phyloP scores from a whole-genome alignment of 2,113 vertebrate genomes.

The Trichechus manatus region DNA sequence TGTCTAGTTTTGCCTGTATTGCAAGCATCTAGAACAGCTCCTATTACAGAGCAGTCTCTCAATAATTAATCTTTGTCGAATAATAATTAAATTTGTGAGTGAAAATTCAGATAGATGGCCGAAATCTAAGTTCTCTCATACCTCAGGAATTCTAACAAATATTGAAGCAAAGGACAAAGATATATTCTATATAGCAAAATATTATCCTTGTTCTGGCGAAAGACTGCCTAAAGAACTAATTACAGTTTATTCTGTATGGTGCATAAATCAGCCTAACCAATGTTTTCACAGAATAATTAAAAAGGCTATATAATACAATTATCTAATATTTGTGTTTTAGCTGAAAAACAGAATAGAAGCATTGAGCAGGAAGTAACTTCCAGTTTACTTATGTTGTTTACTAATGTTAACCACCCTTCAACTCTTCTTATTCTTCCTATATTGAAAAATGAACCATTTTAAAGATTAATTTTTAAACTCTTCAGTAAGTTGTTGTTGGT shows the following conservation, averaged over 20 bases:
- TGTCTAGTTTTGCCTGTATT: not conserved
- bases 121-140: not conserved
- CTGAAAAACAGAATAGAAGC: not conserved
- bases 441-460: not conserved
- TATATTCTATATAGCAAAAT: not conserved
- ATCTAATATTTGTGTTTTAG: not conserved
- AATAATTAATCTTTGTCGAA: conserved; percentile 3
- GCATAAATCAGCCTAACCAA: not conserved
- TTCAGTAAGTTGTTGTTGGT: not conserved
- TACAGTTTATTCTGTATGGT: not conserved
- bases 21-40: not conserved
- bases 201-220: not conserved
- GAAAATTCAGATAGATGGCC: not conserved
- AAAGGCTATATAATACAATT: not conserved
- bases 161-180: not conserved
- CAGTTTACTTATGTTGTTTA: not conserved
- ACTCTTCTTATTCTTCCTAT: not conserved
- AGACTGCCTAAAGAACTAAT: not conserved
- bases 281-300: not conserved
- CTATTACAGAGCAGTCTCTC: not conserved
- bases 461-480: not conserved
- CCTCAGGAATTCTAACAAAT: not conserved
- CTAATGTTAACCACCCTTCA: not conserved
- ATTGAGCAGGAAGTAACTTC: not conserved
- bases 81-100: conserved; percentile 26